Base-by-base conservation (phyloP, 30 jellyfish, hydroid and myxozoan species). In the Hydra vulgaris region DNA sequence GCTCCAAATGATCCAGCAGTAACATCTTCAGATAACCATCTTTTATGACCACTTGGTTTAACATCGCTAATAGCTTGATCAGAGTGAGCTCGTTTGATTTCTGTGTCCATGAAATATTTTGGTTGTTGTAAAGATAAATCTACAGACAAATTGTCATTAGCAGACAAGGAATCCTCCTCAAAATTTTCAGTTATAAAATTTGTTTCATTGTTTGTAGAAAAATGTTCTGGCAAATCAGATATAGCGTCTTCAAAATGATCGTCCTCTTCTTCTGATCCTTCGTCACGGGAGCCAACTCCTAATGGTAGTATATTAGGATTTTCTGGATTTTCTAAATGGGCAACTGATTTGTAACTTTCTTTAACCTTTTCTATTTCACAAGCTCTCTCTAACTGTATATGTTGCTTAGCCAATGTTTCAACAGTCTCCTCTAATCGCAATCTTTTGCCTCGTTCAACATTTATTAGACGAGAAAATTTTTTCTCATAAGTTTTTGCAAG, bases 391-490 rank as follows among this genome's bases (percentile, higher is more conserved):
- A 94, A 79, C 54, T 82, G 88, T 84, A 88, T 94, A 88, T 94
- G 99, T 73, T 94, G 99, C 68, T 87, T 94, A 0, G 99, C 99
- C 18, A 94, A 88, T 17, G 99, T 94, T 78, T 94, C 99, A 21
- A 94, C 99, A 7, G 99, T 94, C 88, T 94, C 99, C 70, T 94
- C 99, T 52, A 94, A 82, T 26, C 96, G 94, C 84, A 76, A 72
- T 17, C 99, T 67, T 56, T 88, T 80, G 7, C 78, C 91, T 40
- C 99, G 82, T 68, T 94, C 99, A 21, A 66, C 74, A 26, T 69
- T 75, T 69, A 94, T 25, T 26, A 89, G 89, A 75, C 83, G 87
- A 55, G 85, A 88, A 61, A 94, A 94, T 80, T 84, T 87, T 87
- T 88, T 94, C 81, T 94, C 99, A 82, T 94, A 88, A 23, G 99